Percentiles rank a stretch among this genome's conserved stretches.
Evolutionary conservation across 1,140 invertebrate species (phyloP).

Genomic region (Pantala flavescens): DNA sequence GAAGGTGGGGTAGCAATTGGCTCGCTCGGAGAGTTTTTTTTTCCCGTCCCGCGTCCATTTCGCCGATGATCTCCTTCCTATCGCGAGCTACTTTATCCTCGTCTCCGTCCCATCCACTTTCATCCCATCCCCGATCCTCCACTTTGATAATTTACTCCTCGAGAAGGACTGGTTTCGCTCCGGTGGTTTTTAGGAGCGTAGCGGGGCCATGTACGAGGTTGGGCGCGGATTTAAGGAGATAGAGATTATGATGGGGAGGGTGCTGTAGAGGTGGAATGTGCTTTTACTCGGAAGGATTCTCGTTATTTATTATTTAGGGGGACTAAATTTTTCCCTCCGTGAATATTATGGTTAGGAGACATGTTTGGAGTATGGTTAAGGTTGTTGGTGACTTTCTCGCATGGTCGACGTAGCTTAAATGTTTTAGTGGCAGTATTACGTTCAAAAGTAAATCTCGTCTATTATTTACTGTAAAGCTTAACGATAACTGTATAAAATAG

Average conservation of each 20-base stretch:
- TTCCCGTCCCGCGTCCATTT: neutral
- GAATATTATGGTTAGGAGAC: too few species aligned
- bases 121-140: neutral
- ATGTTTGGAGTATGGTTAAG: too few species aligned
- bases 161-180: neutral
- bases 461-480: too few species aligned
- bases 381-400: too few species aligned
- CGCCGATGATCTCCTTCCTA: neutral
- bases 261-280: neutral
- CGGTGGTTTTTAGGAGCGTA: neutral
- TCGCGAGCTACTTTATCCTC: neutral
- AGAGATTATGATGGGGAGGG: neutral
- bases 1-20: neutral
- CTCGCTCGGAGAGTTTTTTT: neutral
- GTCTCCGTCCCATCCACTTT: neutral
- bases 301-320: neutral
- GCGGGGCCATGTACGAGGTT: too few species aligned
- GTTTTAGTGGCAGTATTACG: too few species aligned
- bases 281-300: neutral
- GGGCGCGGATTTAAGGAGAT: too few species aligned
- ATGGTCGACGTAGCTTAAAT: too few species aligned
- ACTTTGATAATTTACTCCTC: neutral
- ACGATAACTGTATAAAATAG: too few species aligned
- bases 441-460: too few species aligned
- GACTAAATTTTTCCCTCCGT: too few species aligned